Evolutionary conservation across 2,113 vertebrate species (phyloP), one percentile per base, ranked within the genome.

Genomic region (Cyrtonyx montezumae): DNA sequence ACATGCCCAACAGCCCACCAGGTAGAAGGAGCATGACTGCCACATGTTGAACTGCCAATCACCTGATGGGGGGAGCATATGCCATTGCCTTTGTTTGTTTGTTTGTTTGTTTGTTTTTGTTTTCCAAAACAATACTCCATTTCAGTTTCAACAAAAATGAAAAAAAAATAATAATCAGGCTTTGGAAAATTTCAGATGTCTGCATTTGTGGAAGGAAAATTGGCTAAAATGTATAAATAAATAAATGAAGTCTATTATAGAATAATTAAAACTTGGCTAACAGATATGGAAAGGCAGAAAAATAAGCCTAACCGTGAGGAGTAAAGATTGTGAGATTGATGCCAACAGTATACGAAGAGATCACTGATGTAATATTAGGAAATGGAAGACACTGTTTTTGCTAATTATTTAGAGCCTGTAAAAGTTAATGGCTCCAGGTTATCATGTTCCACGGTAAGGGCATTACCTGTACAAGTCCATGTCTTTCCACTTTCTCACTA

Each of bases 161-260:
- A 53, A 40, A 74, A 37, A 8, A 15, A 53, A 40, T 69, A 37
- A 8, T 51, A 62, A 53, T 2, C 8, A 58, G 1, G 0, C 8
- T 66, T 70, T 25, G 19, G 45, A 70, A 75, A 77, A 28, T 21
- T 51, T 77, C 5, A 23, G 15, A 28, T 26, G 1, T 59, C 51
- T 84, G 19, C 9, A 49, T 3, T 4, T 49, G 4, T 22, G 3
- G 25, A 79, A 82, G 3, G 9, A 15, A 71, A 76, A 65, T 6
- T 32, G 12, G 2, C 3, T 49, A 71, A 81, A n/a, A 78, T 40
- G 5, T 40, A 40, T 40, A 40, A 40, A 40, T 40, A 40, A 40
- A 40, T 40, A 40, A 40, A 51, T 26, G 8, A 51, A 51, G 25
- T 51, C 11, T 61, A 11, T 46, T 1, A 0, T 6, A 1, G 12